Evolutionary conservation across 2,113 vertebrate genomes (phyloP), one percentile per base, ranked within the genome.

Genomic region (Onychostruthus taczanowskii): DNA sequence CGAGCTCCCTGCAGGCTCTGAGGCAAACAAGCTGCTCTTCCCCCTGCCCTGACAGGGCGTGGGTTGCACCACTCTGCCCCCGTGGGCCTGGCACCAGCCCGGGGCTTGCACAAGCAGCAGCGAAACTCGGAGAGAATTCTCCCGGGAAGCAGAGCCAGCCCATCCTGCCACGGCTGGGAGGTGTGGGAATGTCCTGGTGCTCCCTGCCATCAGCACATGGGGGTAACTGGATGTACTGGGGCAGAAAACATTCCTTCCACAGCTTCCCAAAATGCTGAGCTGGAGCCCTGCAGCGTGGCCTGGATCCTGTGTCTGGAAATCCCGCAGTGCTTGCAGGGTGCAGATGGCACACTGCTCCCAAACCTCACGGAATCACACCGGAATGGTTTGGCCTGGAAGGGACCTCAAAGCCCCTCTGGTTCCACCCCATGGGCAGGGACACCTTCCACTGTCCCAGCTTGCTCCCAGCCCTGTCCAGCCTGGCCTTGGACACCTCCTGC

Each of bases 391-490:
- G 9, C 6, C 7, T 52, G 52, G 52, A 27, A 39, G 21, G 37
- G n/a, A 53, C n/a, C 20, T 41, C 1, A 27, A 41, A 46, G 52
- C 9, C 19, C 66, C 13, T 23, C 44, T 10, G 15, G 31, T 44
- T 6, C n/a, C 63, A 43, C 21, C 21, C 50, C 73, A 13, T 5
- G 37, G 70, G 19, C 37, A 58, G 80, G 37, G 73, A 39, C 66
- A 58, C 19, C 23, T 53, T 0, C 24, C 59, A 5, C 17, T 2
- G 0, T 0, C 30, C n/a, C 59, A 79, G 50, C 5, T 0, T 46
- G 49, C 35, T 56, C 22, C 50, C 52, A 68, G 70, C n/a, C 53
- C 47, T 4, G 3, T 33, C 87, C 49, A 64, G 7, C 73, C 56
- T 0, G 7, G 16, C 56, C 50, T 17, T 13, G 49, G 43, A 53